A percentile compares a stretch with the other conserved stretches of the same genome.
Evolutionary conservation across 92 coral and sea anemone genomes (phyloP).

Genomic region (Bergia puertoricense): DNA sequence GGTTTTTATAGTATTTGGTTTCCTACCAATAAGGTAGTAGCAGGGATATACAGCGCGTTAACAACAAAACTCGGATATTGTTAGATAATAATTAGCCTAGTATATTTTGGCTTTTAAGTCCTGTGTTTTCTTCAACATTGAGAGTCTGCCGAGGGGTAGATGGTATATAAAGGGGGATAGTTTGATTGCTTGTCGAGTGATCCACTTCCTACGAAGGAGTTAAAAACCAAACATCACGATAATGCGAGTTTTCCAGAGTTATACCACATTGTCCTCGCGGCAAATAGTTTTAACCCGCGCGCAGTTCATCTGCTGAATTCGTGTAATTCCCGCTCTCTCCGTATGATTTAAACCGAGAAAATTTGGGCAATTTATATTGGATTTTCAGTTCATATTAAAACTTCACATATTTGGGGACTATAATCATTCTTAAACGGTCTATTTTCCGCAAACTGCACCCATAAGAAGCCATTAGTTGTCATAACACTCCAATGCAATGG

Average conservation of each 20-base stretch:
- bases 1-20: too few species aligned
- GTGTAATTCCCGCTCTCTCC: not conserved
- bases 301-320: not conserved
- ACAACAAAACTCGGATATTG: not conserved
- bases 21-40: too few species aligned
- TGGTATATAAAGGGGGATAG: not conserved
- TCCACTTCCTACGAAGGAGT: conserved; percentile 15
- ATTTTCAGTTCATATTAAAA: not conserved
- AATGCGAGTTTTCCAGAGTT: not conserved
- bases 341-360: not conserved
- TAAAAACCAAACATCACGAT: not conserved
- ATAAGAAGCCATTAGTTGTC: not conserved
- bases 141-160: not conserved
- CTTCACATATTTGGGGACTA: not conserved
- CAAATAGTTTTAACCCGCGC: conserved; percentile 18
- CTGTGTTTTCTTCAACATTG: too few species aligned
- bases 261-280: not conserved
- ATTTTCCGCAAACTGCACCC: not conserved
- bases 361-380: not conserved
- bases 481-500: not conserved
- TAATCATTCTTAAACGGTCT: not conserved
- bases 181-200: not conserved
- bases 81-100: not conserved
- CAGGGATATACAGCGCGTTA: too few species aligned
- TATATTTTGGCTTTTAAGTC: not conserved